Evolutionary conservation across 2,113 vertebrate genomes (phyloP), one percentile per base, ranked within the genome.

Genomic region (Platichthys flesus): DNA sequence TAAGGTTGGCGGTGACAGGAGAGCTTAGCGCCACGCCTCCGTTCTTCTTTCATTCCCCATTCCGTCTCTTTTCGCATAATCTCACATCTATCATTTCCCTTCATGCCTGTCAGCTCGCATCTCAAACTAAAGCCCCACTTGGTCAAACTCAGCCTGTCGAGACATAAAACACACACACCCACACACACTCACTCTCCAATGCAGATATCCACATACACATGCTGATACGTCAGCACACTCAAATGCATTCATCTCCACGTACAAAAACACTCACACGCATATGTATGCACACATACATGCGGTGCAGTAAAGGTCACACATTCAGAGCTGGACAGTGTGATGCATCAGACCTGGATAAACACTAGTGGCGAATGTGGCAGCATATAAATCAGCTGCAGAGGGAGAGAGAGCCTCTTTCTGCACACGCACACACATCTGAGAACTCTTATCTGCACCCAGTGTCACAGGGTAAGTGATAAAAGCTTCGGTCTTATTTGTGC

Each of bases 1-100:
- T 90, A 93, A 91, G 87, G 90, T 92, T 90, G 85, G 74, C 71
- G 0, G 47, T 90, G 90, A 91, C 90, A 86, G 82, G 62, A 78
- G 79, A 73, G 81, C 79, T 89, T 83, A 85, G 24, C 6, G 47
- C 76, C 60, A 40, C 8, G 56, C 56, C 24, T 2, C 54, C 16
- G 20, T 47, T 61, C 75, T 47, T 61, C 75, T 81, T 84, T 70
- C 62, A 78, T 74, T 71, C 69, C 56, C 57, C 5, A 18, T 63
- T 83, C 74, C 74, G 64, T 63, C 72, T 72, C 73, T 68, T 74
- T 42, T 42, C 56, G 63, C 71, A 78, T 86, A 85, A 91, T 91
- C 86, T 82, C 83, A 82, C 76, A 91, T 91, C 89, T 80, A 89
- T 90, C 85, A 86, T 76, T 83, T 87, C 68, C 59, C 70, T 76